phyloP scores from a whole-genome alignment of 2,888 invertebrate genomes.

The Tenthredo livida region DNA sequence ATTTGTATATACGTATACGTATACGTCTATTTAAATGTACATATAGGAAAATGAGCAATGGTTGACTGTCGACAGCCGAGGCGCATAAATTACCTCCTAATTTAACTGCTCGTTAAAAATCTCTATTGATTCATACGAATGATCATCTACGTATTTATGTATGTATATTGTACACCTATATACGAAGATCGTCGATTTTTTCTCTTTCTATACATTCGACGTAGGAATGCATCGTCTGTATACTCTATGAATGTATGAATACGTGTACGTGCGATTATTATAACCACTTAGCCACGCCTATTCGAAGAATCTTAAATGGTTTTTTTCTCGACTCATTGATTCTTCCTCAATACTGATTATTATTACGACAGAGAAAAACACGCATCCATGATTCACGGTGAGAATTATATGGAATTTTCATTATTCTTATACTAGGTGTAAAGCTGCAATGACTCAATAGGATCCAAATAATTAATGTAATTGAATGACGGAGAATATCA shows the following conservation, averaged over 20 bases:
- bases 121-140: constrained; percentile 36
- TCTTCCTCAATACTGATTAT: not conserved
- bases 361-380: not conserved
- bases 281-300: constrained; percentile 9
- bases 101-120: constrained; percentile 39
- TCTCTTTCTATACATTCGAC: not conserved
- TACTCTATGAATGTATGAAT: not conserved
- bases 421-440: not conserved
- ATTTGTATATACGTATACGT: not conserved
- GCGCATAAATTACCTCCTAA: constrained; percentile 39
- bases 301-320: constrained; percentile 21
- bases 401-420: not conserved
- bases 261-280: not conserved
- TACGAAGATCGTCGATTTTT: not conserved
- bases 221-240: constrained; percentile 30
- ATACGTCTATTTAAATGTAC: not conserved
- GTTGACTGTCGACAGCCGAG: constrained; percentile 21
- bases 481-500: not conserved
- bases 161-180: too few species aligned
- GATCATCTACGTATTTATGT: not conserved
- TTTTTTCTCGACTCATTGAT: not conserved
- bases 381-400: not conserved
- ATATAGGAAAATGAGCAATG: constrained; percentile 29
- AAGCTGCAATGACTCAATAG: not conserved
- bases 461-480: not conserved